Percentiles rank a stretch among this genome's conserved stretches.
These are phyloP conservation scores for Pseudomyrmex gracilis DNA, from an alignment of 1,140 invertebrate genomes.

Conservation along the genomic window DNA sequence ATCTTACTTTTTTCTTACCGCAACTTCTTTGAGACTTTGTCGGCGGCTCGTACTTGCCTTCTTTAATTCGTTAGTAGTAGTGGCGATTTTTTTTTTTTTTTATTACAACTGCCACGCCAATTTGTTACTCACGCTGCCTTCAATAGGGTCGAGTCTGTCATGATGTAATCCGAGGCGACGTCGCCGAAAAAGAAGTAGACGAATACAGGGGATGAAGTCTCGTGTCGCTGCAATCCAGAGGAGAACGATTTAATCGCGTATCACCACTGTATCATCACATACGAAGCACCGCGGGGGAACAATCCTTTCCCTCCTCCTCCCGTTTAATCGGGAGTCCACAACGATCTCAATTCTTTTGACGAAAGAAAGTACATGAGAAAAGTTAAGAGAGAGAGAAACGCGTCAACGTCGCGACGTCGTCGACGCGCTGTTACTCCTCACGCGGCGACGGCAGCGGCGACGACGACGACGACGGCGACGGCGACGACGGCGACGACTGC, in stretches of 20 bases:
- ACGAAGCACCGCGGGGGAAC: background rate
- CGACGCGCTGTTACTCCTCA: background rate
- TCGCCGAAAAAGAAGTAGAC: slow-evolving; percentile 37
- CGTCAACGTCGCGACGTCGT: background rate
- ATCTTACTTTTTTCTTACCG: too few relatives aligned
- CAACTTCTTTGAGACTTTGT: too few relatives aligned
- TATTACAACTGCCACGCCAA: background rate
- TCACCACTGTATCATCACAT: background rate
- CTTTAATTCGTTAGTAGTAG: too few relatives aligned
- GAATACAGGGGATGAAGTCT: slow-evolving; percentile 5
- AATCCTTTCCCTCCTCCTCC: background rate
- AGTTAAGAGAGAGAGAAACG: background rate
- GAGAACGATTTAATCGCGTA: background rate
- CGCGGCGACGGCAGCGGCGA: background rate
- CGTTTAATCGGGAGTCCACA: background rate
- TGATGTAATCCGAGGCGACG: slow-evolving; percentile 71
- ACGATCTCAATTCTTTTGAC: background rate
- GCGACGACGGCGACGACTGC: background rate
- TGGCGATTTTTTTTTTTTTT: too few relatives aligned
- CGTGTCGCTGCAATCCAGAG: background rate
- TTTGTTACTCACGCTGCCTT: slow-evolving; percentile 71
- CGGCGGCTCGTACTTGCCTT: too few relatives aligned
- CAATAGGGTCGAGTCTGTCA: slow-evolving; percentile 67
- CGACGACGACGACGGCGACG: background rate
- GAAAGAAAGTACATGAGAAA: background rate